Evolutionary conservation across 1,140 invertebrate species (phyloP), one percentile per base, ranked within the genome.

Genomic region (Notospermus geniculatus): DNA sequence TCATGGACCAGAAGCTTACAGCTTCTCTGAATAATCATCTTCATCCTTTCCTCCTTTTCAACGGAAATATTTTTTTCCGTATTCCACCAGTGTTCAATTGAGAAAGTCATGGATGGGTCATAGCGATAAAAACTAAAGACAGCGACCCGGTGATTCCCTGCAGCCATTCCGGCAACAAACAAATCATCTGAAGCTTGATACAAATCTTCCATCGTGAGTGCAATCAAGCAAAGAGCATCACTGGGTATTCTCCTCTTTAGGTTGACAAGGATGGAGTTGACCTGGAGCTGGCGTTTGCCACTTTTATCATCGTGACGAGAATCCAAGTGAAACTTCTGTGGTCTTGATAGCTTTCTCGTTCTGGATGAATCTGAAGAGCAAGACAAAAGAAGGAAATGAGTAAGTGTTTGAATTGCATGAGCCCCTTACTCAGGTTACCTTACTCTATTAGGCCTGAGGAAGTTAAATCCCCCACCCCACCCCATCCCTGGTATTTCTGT

Each of bases 121-220:
- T 78, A 78, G n/a, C 76, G 57, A 54, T 65, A 63, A 11, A 75
- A 64, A 60, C 75, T 77, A 56, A 78, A 78, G 2, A 76, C 64
- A 23, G 72, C 76, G 2, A 78, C 76, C 45, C 65, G 57, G 23
- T 70, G 57, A 52, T 70, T 69, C 1, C 76, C 76, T 45, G 71
- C 65, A 19, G 75, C 75, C 74, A 77, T 73, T 25, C 76, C 76
- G 25, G 76, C 75, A 5, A 78, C 75, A 71, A 78, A 78, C 5
- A 78, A 63, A 57, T 78, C 76, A 29, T 57, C 59, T 11, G 74
- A 67, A 30, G 74, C 75, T 32, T 68, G 67, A 60, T 72, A 78
- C 15, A 78, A 60, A 63, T 78, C 76, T 36, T 65, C 63, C 57
- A 69, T 69, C 19, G 76, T 78, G 23, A 77, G 65, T n/a, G 66